phyloP scores from a whole-genome alignment of 2,797 vertebrate genomes.

The Falco concolor region DNA sequence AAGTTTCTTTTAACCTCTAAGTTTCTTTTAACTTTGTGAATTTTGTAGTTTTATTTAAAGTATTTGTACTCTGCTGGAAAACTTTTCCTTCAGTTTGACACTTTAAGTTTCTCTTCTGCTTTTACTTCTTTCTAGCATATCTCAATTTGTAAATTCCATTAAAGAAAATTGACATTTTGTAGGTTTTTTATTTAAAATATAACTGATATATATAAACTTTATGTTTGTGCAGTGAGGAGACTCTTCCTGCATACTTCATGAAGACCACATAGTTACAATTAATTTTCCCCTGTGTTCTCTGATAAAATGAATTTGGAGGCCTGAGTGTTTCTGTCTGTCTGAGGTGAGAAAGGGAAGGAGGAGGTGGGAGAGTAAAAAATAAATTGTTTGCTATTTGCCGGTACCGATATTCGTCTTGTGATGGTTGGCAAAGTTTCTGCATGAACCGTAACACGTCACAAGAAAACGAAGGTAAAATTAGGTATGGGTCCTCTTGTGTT shows the following conservation, averaged over 20 bases:
- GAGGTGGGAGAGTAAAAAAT: not conserved
- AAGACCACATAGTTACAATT: not conserved
- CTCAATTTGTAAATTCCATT: not conserved
- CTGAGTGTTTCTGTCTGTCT: not conserved
- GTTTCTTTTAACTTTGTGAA: not conserved
- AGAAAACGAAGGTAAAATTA: constrained; percentile 20
- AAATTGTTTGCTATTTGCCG: not conserved
- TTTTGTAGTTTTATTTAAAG: not conserved
- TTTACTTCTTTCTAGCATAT: not conserved
- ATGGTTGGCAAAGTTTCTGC: not conserved
- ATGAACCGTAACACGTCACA: not conserved
- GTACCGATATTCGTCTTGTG: not conserved
- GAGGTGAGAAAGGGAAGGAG: not conserved
- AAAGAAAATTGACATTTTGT: not conserved
- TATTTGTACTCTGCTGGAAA: not conserved
- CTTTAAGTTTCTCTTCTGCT: not conserved
- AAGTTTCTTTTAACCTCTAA: not conserved
- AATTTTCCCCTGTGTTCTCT: not conserved
- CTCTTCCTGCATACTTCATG: not conserved
- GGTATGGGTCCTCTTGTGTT: not conserved
- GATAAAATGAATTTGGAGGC: not conserved
- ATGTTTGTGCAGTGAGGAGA: not conserved
- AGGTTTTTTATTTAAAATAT: not conserved
- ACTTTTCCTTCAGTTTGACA: not conserved
- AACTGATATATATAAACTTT: not conserved